phyloP scores from a whole-genome alignment of 2,113 vertebrate species.

The Spea multiplicata region DNA sequence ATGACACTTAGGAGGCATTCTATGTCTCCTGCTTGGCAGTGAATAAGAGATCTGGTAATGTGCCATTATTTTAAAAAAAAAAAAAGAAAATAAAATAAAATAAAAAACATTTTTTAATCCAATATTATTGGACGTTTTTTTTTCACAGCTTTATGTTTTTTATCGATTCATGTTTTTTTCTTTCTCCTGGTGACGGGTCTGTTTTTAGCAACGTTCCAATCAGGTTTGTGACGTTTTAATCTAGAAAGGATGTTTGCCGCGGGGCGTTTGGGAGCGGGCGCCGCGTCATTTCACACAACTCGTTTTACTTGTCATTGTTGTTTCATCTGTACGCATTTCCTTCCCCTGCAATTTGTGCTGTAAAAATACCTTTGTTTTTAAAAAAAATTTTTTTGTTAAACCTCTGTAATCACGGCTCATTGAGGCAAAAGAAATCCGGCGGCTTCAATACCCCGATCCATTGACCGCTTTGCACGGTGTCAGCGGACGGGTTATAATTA shows the following conservation, averaged over 20 bases:
- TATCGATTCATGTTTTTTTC: not conserved
- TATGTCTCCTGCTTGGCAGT: too few relatives aligned
- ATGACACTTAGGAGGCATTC: too few relatives aligned
- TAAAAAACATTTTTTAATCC: too few relatives aligned
- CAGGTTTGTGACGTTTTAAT: not conserved
- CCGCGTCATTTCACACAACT: not conserved
- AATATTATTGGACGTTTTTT: too few relatives aligned
- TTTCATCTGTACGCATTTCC: not conserved
- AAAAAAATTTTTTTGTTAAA: not conserved
- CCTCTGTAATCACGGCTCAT: slow-evolving; percentile 19
- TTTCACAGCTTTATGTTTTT: not conserved
- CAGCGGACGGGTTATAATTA: slow-evolving; percentile 24
- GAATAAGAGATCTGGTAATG: too few relatives aligned
- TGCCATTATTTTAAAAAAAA: too few relatives aligned
- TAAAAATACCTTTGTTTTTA: slow-evolving; percentile 30
- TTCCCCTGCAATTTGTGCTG: slow-evolving; percentile 4
- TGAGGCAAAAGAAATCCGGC: slow-evolving; percentile 6
- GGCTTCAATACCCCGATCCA: not conserved
- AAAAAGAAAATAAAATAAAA: slow-evolving; percentile 16
- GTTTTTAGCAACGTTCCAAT: too few relatives aligned
- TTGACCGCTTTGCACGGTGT: slow-evolving; percentile 1
- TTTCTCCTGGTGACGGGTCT: not conserved
- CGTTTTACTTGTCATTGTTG: slow-evolving; percentile 13
- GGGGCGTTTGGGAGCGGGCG: not conserved
- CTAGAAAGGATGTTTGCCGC: not conserved